Base-by-base conservation (phyloP, 1,140 invertebrate species). In the Brachionus rotundiformis region DNA sequence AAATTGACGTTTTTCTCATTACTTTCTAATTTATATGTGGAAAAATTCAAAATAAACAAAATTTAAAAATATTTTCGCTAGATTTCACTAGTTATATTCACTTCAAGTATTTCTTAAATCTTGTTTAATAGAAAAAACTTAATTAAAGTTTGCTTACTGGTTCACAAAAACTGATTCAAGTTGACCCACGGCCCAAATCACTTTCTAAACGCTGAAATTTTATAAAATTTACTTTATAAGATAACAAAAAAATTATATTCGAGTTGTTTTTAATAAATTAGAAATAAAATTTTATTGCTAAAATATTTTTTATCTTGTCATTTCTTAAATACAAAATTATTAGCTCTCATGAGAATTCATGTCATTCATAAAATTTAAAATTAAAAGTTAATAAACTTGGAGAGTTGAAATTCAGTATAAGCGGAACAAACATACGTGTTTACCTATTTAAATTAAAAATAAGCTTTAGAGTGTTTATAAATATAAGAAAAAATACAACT, bases 1-100 rank as follows among this genome's bases (percentile, higher is more conserved):
- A 63, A 63, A 63, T 63, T 63, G 61, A 63, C 61, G 61, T 63
- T 63, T 63, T 63, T 63, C 29, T 63, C 25, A 29, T 63, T 27
- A 63, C 11, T 29, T 29, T 25, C 29, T 27, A 29, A 63, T 13
- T 11, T 63, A n/a, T n/a, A 63, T 33, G 29, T 29, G 61, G 25
- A 25, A 63, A 63, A 63, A 29, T 63, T 63, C 61, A 63, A 63
- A 63, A 63, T 11, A 63, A 63, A 63, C 25, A 63, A 63, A 63
- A 10, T 63, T 63, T 16, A 54, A n/a, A n/a, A 54, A 16, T 54
- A 54, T 54, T 54, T 54, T 54, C 47, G 47, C 16, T n/a, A 54
- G 47, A 54, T 54, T 54, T 54, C 47, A 54, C 47, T 54, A 19
- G 47, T 54, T 54, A 19, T 54, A 54, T 54, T 54, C 47, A 54